Evolutionary conservation across 2,797 vertebrate genomes (phyloP).

Genomic region (Lepilemur septentrionalis): DNA sequence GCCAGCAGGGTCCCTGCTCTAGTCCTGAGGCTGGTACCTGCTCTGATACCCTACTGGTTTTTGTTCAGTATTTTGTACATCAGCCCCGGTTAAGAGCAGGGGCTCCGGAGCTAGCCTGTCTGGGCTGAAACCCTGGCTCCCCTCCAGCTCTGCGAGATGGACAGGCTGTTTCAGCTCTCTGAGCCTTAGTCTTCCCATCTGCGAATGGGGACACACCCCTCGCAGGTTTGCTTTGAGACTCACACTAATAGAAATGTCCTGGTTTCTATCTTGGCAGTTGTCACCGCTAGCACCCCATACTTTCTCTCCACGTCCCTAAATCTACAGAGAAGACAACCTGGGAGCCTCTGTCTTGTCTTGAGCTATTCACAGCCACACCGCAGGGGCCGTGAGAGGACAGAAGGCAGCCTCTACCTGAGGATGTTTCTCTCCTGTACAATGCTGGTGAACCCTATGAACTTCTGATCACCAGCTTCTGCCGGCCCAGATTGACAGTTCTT

Average conservation of each 20-base stretch:
- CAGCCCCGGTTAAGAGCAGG: neutral
- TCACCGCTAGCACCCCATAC: fast-evolving
- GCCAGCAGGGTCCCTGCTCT: neutral
- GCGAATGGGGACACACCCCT: neutral
- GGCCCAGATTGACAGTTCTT: neutral
- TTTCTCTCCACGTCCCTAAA: fast-evolving
- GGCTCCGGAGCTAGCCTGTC: neutral
- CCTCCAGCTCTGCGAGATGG: neutral
- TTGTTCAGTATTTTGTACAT: neutral
- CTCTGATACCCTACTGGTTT: neutral
- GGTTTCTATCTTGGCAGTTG: neutral
- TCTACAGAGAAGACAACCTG: neutral
- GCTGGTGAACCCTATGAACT: too few relatives aligned
- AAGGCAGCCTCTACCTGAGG: too few relatives aligned
- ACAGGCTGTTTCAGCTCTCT: neutral
- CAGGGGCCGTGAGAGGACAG: neutral
- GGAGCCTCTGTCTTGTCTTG: too few relatives aligned
- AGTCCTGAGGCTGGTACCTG: neutral
- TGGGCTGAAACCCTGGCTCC: neutral
- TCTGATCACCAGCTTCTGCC: neutral
- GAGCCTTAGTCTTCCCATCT: neutral
- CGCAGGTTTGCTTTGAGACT: neutral
- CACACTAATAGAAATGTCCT: neutral
- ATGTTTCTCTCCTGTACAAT: neutral
- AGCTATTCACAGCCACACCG: too few relatives aligned